These are phyloP conservation scores for Polymixis flavicincta DNA, from an alignment of 2,888 invertebrate species.

Conservation along the genomic window DNA sequence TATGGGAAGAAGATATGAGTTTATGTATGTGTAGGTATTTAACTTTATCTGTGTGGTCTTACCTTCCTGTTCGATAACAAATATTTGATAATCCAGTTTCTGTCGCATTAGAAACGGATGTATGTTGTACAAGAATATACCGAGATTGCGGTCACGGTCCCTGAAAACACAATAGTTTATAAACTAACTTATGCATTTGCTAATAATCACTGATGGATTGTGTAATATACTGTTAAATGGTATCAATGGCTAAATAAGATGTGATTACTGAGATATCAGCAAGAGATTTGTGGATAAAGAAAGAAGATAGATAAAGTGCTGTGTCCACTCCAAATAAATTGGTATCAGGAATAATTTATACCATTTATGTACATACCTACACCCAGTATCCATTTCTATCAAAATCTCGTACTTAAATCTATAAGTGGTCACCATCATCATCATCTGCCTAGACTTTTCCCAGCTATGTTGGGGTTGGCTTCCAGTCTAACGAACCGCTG, in stretches of 20 bases:
- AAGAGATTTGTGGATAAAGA: background rate
- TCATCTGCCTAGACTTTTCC: no score
- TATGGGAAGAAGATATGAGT: no score
- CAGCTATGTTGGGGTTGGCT: no score
- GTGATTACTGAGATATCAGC: background rate
- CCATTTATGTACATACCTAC: no score
- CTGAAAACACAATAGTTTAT: conserved; percentile 78
- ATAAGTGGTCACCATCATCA: no score
- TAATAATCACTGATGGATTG: background rate
- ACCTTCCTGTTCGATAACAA: conserved; percentile 95
- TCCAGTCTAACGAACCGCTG: no score
- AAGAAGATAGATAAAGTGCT: no score
- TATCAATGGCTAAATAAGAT: background rate
- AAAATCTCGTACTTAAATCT: background rate
- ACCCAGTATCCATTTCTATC: no score
- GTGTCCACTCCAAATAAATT: background rate
- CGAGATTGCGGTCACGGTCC: conserved; percentile 94
- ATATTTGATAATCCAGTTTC: conserved; percentile 94
- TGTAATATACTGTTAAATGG: no score
- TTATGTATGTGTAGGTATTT: background rate
- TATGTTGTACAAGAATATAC: conserved; percentile 95
- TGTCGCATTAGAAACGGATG: conserved; percentile 97
- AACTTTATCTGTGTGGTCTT: conserved; percentile 74
- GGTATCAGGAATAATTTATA: background rate
- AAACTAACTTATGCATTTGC: background rate